Percentiles rank a stretch among this genome's conserved stretches.
phyloP scores from a whole-genome alignment of 2,888 invertebrate species.

The Hydriomena furcata region DNA sequence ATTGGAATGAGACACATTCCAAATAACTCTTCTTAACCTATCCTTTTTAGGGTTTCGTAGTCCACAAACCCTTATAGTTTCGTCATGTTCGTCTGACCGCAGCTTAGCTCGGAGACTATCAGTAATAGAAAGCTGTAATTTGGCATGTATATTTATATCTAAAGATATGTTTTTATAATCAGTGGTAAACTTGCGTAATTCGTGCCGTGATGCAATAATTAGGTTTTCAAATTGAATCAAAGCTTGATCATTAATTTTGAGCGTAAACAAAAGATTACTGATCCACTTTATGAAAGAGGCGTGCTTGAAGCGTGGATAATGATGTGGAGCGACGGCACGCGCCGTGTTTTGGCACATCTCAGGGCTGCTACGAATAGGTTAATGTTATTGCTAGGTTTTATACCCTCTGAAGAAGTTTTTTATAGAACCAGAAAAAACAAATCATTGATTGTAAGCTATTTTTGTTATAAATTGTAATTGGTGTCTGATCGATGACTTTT shows the following conservation, averaged over 20 bases:
- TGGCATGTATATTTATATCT: no score
- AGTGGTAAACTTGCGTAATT: conserved; percentile 26
- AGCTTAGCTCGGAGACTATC: no score
- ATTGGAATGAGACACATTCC: no score
- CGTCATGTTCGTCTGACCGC: no score
- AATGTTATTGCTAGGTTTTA: no score
- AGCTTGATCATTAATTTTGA: conserved; percentile 47
- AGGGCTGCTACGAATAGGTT: conserved; percentile 38
- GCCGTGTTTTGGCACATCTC: conserved; percentile 42
- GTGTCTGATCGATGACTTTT: no score
- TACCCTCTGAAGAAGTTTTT: background rate
- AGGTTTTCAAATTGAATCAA: conserved; percentile 38
- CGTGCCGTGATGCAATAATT: conserved; percentile 23
- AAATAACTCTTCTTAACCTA: no score
- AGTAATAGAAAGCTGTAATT: no score
- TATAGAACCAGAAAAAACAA: conserved; percentile 4
- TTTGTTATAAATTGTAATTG: no score
- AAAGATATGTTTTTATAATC: no score
- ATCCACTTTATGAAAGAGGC: conserved; percentile 43
- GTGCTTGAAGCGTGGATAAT: conserved; percentile 30
- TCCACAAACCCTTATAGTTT: no score
- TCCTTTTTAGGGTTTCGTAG: no score
- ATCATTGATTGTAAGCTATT: background rate
- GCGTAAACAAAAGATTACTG: conserved; percentile 55
- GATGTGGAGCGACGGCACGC: conserved; percentile 64